Evolutionary conservation across 2,113 vertebrate species (phyloP).

Genomic region (Hippocampus guttulatus): DNA sequence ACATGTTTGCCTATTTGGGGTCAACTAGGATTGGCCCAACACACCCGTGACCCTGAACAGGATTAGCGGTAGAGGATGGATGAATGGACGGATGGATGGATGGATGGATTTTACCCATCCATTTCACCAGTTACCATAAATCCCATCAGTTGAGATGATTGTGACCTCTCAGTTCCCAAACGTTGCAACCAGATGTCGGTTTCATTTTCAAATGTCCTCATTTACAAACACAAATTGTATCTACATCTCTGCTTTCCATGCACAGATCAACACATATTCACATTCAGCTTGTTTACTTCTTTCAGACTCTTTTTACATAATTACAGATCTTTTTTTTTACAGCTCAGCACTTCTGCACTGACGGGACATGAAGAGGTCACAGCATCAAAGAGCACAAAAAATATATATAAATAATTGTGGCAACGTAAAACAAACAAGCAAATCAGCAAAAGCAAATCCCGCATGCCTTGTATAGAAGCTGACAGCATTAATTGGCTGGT

Average conservation of each 20-base stretch:
- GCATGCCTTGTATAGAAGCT: conserved; percentile 13
- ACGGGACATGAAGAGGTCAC: conserved; percentile 27
- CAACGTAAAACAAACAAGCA: conserved; percentile 22
- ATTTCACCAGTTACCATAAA: not conserved
- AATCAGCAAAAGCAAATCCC: conserved; percentile 43
- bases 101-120: not conserved
- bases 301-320: conserved; percentile 23
- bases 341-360: conserved; percentile 50
- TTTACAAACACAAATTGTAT: conserved; percentile 12
- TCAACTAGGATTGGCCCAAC: no score
- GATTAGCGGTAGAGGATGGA: not conserved
- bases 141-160: no score
- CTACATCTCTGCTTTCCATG: not conserved
- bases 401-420: not conserved
- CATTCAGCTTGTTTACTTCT: conserved; percentile 15
- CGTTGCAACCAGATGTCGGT: no score
- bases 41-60: no score
- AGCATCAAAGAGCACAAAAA: conserved; percentile 7
- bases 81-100: not conserved
- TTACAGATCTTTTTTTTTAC: conserved; percentile 18
- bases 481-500: conserved; percentile 20
- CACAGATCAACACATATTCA: not conserved
- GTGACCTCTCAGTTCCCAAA: no score
- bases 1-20: not conserved
- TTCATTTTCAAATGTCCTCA: conserved; percentile 25